phyloP scores from a whole-genome alignment of 2,888 invertebrate genomes.

The Tiliacea aurago region DNA sequence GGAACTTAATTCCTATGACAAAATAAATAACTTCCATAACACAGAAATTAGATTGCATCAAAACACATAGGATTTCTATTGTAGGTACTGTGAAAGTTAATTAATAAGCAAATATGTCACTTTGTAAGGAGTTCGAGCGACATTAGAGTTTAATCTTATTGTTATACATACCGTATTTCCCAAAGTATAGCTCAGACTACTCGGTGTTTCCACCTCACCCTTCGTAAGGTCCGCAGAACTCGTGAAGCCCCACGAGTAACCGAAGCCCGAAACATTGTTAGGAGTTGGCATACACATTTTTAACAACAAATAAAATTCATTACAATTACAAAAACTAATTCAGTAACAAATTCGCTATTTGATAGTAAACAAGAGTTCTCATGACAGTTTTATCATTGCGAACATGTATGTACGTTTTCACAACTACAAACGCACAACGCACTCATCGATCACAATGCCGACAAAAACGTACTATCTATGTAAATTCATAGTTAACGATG shows the following conservation, averaged over 20 bases:
- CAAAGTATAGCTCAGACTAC: slow-evolving; percentile 88
- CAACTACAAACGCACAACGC: slow-evolving; percentile 87
- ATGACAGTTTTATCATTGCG: slow-evolving; percentile 89
- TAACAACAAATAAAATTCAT: slow-evolving; percentile 68
- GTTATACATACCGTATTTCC: slow-evolving; percentile 85
- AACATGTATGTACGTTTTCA: slow-evolving; percentile 89
- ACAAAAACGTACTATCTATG: slow-evolving; percentile 74
- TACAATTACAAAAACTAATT: slow-evolving; percentile 82
- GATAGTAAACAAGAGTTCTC: slow-evolving; percentile 88
- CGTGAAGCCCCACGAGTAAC: slow-evolving; percentile 89
- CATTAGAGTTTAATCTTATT: slow-evolving; percentile 15
- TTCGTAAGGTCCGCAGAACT: slow-evolving; percentile 88
- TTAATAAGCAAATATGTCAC: slow-evolving; percentile 50
- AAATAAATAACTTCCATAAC: not conserved
- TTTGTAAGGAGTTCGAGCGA: slow-evolving; percentile 5
- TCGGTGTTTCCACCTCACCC: slow-evolving; percentile 88
- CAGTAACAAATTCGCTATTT: slow-evolving; percentile 85
- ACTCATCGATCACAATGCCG: slow-evolving; percentile 85
- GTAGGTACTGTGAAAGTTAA: slow-evolving; percentile 44
- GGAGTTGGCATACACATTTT: slow-evolving; percentile 91
- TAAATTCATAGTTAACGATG: slow-evolving; percentile 68
- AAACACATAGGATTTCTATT: slow-evolving; percentile 31
- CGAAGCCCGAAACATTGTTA: slow-evolving; percentile 89
- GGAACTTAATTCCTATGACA: slow-evolving; percentile 14
- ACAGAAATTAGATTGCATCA: slow-evolving; percentile 10